Percentiles rank a stretch among this genome's conserved stretches.
phyloP scores from a whole-genome alignment of 2,888 invertebrate species.

The Hypsopygia costalis region DNA sequence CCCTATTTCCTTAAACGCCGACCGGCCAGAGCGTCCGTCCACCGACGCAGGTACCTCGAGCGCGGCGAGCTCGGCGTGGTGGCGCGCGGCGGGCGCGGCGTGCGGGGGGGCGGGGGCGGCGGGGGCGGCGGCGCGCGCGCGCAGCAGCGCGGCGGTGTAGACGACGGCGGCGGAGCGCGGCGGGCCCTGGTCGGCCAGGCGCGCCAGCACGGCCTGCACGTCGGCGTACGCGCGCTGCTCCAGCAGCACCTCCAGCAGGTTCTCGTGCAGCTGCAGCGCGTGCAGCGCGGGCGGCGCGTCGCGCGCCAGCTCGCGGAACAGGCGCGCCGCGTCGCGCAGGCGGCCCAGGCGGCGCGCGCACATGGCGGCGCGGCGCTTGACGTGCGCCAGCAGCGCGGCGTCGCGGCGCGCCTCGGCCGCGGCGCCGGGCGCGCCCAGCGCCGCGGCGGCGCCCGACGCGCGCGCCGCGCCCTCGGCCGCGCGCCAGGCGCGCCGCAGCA shows the following conservation, averaged over 20 bases:
- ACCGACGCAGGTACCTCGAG: constrained; percentile 84
- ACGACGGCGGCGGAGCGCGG: constrained; percentile 97
- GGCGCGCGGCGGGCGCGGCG: constrained; percentile 84
- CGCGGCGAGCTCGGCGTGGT: constrained; percentile 89
- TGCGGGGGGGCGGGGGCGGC: constrained; percentile 89
- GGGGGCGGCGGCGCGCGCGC: constrained; percentile 94
- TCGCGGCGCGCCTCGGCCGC: constrained; percentile 92
- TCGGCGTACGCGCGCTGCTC: constrained; percentile 98
- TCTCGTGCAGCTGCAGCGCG: constrained; percentile 93
- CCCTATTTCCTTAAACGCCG: too few species aligned
- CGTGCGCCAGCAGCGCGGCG: constrained; percentile 96
- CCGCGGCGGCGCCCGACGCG: constrained; percentile 89
- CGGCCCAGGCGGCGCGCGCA: constrained; percentile 96
- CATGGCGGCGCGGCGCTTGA: constrained; percentile 97
- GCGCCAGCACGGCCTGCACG: constrained; percentile 69
- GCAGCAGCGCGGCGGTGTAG: constrained; percentile 96
- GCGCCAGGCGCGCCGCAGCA: constrained; percentile 91
- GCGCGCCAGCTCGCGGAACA: constrained; percentile 97
- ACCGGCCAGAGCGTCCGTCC: too few species aligned
- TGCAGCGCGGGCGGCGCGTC: constrained; percentile 97
- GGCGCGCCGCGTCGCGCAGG: constrained; percentile 96
- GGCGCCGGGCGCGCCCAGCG: constrained; percentile 85
- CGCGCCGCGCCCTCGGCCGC: constrained; percentile 95
- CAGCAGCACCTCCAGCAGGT: constrained; percentile 95
- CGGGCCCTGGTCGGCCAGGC: constrained; percentile 93